phyloP scores from a whole-genome alignment of 2,797 vertebrate species.

The Xenentodon cancila region DNA sequence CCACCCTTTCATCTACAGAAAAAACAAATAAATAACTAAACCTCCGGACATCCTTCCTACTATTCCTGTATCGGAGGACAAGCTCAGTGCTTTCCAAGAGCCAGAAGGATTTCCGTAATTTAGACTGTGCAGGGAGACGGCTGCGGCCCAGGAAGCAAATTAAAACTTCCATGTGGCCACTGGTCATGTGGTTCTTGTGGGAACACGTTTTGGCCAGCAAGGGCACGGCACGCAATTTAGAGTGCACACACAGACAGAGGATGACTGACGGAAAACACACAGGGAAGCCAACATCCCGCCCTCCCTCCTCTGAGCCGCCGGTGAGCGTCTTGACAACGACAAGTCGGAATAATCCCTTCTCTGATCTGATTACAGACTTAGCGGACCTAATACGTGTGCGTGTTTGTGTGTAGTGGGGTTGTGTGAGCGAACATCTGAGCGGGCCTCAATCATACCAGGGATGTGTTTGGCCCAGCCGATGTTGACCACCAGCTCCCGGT shows the following conservation, averaged over 20 bases:
- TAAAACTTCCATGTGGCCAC: constrained; percentile 63
- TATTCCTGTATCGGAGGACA: constrained; percentile 53
- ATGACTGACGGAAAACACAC: constrained; percentile 55
- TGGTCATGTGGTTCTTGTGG: constrained; percentile 57
- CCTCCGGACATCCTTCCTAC: constrained; percentile 36
- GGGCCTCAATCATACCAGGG: constrained; percentile 84
- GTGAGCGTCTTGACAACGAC: constrained; percentile 56
- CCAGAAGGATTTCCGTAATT: constrained; percentile 59
- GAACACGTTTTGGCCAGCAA: constrained; percentile 39
- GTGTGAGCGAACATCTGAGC: constrained; percentile 21
- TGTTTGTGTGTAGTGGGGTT: constrained; percentile 31
- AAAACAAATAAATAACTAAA: constrained; percentile 1
- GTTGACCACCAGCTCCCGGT: constrained; percentile 96
- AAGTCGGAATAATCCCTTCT: constrained; percentile 61
- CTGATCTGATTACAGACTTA: constrained; percentile 70
- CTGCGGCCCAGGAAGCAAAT: constrained; percentile 59
- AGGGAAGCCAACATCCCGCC: constrained; percentile 23
- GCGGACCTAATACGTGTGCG: constrained; percentile 59
- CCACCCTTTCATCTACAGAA: constrained; percentile 38
- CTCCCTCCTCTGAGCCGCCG: constrained; percentile 34
- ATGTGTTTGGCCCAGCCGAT: constrained; percentile 99
- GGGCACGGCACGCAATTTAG: constrained; percentile 16
- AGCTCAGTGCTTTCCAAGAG: constrained; percentile 50
- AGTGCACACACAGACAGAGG: constrained; percentile 18
- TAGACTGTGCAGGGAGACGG: constrained; percentile 26